Conservation (phyloP, 2,113 vertebrate genomes). For the Ceyx cyanopectus region DNA sequence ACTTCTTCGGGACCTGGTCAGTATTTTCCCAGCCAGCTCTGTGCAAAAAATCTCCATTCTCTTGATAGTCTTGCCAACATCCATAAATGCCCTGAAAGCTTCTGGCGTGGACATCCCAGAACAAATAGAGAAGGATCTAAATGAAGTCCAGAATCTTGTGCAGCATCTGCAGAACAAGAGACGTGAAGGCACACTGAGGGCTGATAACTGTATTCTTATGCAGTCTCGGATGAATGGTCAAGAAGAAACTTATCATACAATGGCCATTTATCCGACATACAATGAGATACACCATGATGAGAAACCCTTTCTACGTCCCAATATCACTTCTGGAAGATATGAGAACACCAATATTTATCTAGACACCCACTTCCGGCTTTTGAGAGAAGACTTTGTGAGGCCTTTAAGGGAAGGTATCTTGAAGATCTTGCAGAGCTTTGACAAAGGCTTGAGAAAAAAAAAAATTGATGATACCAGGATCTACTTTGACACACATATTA, state of each 20-base stretch:
- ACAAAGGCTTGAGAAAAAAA: conserved; percentile 73
- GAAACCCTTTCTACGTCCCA: conserved; percentile 88
- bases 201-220: conserved; percentile 81
- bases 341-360: conserved; percentile 85
- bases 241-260: conserved; percentile 79
- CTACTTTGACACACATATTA: conserved; percentile 84
- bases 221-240: conserved; percentile 49
- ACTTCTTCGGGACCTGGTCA: conserved; percentile 85
- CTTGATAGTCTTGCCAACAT: conserved; percentile 79
- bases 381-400: conserved; percentile 93
- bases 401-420: conserved; percentile 90
- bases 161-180: conserved; percentile 85
- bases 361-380: conserved; percentile 93
- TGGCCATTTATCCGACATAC: conserved; percentile 87
- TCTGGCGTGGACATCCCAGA: conserved; percentile 81
- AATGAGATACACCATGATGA: conserved; percentile 83
- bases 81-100: conserved; percentile 81
- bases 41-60: conserved; percentile 82
- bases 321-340: conserved; percentile 83
- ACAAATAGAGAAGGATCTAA: conserved; percentile 79
- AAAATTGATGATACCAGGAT: conserved; percentile 90
- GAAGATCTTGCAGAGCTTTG: conserved; percentile 80
- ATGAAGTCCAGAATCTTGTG: conserved; percentile 77
- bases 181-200: conserved; percentile 84
- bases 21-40: conserved; percentile 87